Percentiles rank a stretch among this genome's conserved stretches.
phyloP scores from a whole-genome alignment of 2,888 invertebrate species.

The Drosophila longiperda region DNA sequence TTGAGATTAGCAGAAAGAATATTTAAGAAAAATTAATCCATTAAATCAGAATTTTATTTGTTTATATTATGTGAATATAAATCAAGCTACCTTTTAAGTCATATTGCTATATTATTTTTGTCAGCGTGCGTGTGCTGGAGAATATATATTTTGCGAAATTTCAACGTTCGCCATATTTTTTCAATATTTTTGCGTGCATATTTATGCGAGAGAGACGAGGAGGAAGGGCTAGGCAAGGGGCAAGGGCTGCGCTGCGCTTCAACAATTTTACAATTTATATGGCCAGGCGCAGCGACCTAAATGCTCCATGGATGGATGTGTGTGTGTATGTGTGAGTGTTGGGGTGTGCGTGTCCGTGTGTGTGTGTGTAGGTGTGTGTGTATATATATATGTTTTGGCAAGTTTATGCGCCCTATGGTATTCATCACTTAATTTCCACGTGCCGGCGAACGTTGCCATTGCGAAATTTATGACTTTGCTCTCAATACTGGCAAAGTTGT shows the following conservation, averaged over 20 bases:
- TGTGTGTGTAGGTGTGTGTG: conserved; percentile 10
- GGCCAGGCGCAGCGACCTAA: conserved; percentile 66
- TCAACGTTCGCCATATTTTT: conserved; percentile 64
- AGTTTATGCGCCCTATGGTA: conserved; percentile 70
- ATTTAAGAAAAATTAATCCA: background rate
- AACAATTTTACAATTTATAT: conserved; percentile 73
- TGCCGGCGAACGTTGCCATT: conserved; percentile 69
- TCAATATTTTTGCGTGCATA: conserved; percentile 61
- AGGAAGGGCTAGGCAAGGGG: no score
- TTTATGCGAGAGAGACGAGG: background rate
- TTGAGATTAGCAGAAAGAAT: background rate
- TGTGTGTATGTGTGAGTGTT: conserved; percentile 8
- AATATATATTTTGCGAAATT: conserved; percentile 65
- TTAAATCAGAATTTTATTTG: background rate
- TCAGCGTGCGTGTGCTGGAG: conserved; percentile 22
- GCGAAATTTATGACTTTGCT: conserved; percentile 76
- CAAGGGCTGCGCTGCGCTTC: conserved; percentile 53
- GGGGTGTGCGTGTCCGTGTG: conserved; percentile 6
- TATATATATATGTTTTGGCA: conserved; percentile 37
- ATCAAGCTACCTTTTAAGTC: background rate
- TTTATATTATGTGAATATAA: background rate
- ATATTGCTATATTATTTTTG: background rate
- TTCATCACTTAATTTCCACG: conserved; percentile 80
- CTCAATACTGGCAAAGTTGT: conserved; percentile 42
- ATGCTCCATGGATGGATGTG: conserved; percentile 35